phyloP scores from a whole-genome alignment of 2,113 vertebrate genomes.

The Eretmochelys imbricata region DNA sequence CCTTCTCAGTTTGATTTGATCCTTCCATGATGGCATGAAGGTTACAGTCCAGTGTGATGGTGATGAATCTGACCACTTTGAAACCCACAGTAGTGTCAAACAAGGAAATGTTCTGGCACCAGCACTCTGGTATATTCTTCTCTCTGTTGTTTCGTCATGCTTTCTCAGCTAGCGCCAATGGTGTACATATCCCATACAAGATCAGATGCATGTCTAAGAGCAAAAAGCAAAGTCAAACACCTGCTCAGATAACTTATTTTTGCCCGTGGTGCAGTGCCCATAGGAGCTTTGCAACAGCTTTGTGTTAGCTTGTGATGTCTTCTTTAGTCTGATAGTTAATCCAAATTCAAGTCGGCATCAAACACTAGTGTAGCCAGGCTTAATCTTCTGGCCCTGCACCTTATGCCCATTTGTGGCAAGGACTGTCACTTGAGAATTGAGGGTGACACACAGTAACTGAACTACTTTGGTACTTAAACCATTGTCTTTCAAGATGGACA shows the following conservation, averaged over 20 bases:
- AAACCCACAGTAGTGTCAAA: not conserved
- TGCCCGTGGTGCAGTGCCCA: not conserved
- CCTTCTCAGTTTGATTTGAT: not conserved
- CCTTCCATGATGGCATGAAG: not conserved
- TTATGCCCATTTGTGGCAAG: not conserved
- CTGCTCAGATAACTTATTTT: not conserved
- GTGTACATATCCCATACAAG: not conserved
- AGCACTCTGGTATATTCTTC: not conserved
- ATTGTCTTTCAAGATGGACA: not conserved
- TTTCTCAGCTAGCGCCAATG: not conserved
- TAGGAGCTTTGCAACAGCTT: not conserved
- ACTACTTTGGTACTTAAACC: not conserved
- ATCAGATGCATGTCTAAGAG: not conserved
- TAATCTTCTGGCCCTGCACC: not conserved
- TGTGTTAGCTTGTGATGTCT: not conserved
- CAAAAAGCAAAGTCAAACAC: not conserved
- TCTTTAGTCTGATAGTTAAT: no score
- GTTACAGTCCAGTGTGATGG: not conserved
- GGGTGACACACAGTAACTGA: not conserved
- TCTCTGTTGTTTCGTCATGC: not conserved
- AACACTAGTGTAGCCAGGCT: no score
- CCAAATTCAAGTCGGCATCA: no score
- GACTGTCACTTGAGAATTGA: not conserved
- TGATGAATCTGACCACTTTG: rapidly evolving
- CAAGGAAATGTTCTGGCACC: not conserved